A percentile compares a stretch with the other conserved stretches of the same genome.
Conservation (phyloP, 2,888 invertebrate genomes). For the Tenthredo mesomela region DNA sequence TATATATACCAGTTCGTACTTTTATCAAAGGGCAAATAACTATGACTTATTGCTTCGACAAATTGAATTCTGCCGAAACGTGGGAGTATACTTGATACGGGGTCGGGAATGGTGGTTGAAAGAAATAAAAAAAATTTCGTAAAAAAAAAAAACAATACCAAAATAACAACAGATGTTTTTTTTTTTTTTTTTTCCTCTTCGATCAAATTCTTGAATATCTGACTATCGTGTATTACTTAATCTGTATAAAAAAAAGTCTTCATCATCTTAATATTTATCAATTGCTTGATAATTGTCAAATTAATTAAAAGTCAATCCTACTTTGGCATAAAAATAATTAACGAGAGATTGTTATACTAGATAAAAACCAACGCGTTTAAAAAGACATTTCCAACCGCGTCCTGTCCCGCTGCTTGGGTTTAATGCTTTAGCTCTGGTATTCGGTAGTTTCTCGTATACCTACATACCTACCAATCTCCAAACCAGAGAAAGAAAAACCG, state of each 20-base stretch:
- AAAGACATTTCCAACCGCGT: background rate
- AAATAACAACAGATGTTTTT: background rate
- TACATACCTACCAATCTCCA: background rate
- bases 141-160: background rate
- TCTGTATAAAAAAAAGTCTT: background rate
- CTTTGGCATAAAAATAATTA: background rate
- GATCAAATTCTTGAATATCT: background rate
- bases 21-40: constrained; percentile 11
- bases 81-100: background rate
- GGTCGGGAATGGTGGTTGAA: background rate
- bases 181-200: background rate
- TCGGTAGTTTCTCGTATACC: background rate
- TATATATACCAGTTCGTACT: background rate
- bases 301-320: background rate
- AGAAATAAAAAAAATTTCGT: background rate
- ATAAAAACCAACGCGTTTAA: background rate
- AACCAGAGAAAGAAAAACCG: background rate
- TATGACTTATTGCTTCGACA: constrained; percentile 8
- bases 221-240: too few species aligned
- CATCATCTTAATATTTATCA: background rate
- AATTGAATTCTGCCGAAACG: background rate
- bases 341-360: background rate
- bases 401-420: background rate
- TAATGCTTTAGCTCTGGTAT: background rate
- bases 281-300: background rate